Evolutionary conservation across 2,797 vertebrate species (phyloP), one percentile per base, ranked within the genome.

Genomic region (Sternarchorhynchus goeldii): DNA sequence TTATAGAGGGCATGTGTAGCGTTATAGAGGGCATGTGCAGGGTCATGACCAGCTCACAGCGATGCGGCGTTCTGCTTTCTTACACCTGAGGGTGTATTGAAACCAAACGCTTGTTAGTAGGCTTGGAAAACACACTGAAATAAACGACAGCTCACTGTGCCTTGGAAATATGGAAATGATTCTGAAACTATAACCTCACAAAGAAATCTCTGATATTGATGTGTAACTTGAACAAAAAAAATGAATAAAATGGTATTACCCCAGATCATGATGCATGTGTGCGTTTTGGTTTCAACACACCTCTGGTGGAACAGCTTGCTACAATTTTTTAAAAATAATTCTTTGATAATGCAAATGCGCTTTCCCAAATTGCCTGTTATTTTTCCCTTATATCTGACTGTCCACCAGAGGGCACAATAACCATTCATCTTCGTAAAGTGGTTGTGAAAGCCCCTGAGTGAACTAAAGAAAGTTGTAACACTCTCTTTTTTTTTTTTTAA

Each of bases 101-200:
- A 65, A 64, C 76, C 66, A 58, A 39, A 78, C 64, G 77, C 72
- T 70, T 78, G 72, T 78, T 81, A 67, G 56, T 69, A 36, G 73
- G 77, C 65, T 74, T 59, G 66, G 83, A 70, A 81, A 78, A 81
- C 79, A 79, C 73, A 79, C 73, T 73, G 78, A 77, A 77, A 77
- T 55, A 45, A 73, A 68, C 50, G 21, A 71, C 14, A 63, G 72
- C 74, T 73, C 75, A 78, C 76, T 78, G 41, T 82, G 80, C 75
- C 32, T 58, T 65, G 77, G 36, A 74, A 70, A 50, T 75, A 41
- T 76, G 79, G 59, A 83, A 74, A 73, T 72, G 57, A 81, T 74
- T 79, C 62, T 76, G 21, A 81, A 78, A 81, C 70, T 86, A 83
- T 86, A 84, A 81, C 73, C 76, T 84, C 75, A 53, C 69, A 65